Evolutionary conservation across 2,113 vertebrate genomes (phyloP).

Genomic region (Cettia cetti): DNA sequence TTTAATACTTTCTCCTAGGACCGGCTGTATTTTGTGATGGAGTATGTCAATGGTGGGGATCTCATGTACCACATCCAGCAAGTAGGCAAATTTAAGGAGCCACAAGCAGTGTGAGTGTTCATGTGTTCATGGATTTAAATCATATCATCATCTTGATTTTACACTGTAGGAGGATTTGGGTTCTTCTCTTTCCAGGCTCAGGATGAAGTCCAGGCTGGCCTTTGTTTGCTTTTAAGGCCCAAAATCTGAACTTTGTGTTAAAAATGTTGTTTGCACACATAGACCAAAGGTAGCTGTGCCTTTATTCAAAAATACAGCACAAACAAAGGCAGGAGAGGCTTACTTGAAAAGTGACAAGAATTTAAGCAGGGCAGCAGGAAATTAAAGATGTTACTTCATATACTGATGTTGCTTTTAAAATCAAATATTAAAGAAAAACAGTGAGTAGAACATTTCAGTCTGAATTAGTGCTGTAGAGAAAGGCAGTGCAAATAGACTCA

Average conservation of each 20-base stretch:
- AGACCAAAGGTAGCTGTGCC: background rate
- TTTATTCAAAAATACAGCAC: background rate
- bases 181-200: background rate
- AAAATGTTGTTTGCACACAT: background rate
- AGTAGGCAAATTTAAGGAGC: slow-evolving; percentile 97
- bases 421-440: background rate
- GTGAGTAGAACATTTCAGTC: background rate
- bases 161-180: background rate
- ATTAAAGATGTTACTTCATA: background rate
- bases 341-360: background rate
- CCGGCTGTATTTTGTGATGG: slow-evolving; percentile 98
- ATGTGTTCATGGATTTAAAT: background rate
- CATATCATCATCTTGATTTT: background rate
- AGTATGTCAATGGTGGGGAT: slow-evolving; percentile 97
- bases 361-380: slow-evolving; percentile 5
- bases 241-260: background rate
- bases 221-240: background rate
- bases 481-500: background rate
- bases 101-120: slow-evolving; percentile 93
- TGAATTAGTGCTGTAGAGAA: background rate
- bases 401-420: background rate
- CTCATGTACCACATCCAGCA: slow-evolving; percentile 99
- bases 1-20: slow-evolving; percentile 75
- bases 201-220: background rate
- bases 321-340: background rate